Evolutionary conservation across 2,113 vertebrate genomes (phyloP).

Genomic region (Equus przewalskii): DNA sequence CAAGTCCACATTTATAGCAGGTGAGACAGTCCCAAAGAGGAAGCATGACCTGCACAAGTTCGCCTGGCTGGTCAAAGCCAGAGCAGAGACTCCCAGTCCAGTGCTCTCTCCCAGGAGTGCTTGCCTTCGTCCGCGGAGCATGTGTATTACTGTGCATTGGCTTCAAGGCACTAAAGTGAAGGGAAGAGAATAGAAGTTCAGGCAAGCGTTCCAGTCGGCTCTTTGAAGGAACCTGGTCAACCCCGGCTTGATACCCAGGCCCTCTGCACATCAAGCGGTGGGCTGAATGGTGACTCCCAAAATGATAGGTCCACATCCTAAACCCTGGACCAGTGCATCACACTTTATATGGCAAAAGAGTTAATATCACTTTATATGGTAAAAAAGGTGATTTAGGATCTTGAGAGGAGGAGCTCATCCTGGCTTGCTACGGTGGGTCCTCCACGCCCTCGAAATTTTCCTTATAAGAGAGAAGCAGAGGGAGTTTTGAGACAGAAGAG

Average conservation of each 20-base stretch:
- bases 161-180: neutral
- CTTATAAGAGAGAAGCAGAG: neutral
- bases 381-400: neutral
- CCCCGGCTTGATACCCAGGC: neutral
- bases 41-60: too few relatives aligned
- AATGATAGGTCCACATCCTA: neutral
- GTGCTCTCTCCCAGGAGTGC: rapidly evolving
- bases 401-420: neutral
- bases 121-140: rapidly evolving
- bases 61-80: neutral
- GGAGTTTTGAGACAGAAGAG: neutral
- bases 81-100: too few relatives aligned
- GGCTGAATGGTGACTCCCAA: neutral
- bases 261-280: neutral
- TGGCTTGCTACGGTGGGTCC: neutral
- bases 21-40: neutral
- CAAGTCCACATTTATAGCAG: neutral
- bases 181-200: neutral
- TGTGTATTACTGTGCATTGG: neutral
- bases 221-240: neutral
- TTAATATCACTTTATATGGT: neutral
- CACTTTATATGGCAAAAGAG: neutral
- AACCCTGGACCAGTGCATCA: neutral
- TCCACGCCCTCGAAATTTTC: neutral
- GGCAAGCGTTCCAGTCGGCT: neutral